Evolutionary conservation across 2,888 invertebrate species (phyloP), one percentile per base, ranked within the genome.

Genomic region (Tiphia femorata): DNA sequence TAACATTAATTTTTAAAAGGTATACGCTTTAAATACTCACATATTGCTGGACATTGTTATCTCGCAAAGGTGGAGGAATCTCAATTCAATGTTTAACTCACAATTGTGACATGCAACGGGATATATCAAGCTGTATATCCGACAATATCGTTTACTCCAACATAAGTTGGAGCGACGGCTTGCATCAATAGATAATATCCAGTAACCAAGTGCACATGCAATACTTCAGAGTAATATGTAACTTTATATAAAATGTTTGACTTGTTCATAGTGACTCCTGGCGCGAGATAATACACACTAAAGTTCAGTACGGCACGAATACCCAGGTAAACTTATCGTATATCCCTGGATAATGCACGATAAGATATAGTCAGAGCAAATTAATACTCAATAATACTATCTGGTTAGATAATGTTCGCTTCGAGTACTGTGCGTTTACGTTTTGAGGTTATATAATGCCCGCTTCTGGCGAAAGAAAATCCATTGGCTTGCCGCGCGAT

Each of bases 101-200:
- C n/a, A n/a, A n/a, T n/a, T n/a, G n/a, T n/a, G n/a, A n/a, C n/a
- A n/a, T n/a, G n/a, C n/a, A n/a, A n/a, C n/a, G n/a, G n/a, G n/a
- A n/a, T n/a, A n/a, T n/a, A n/a, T n/a, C n/a, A n/a, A n/a, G n/a
- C n/a, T n/a, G n/a, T n/a, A n/a, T n/a, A n/a, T n/a, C n/a, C n/a
- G n/a, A 56, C 49, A 46, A 62, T 53, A 55, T 27, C n/a, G 35
- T 62, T 68, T 43, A 62, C 52, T 43, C 42, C 60, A 38, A 42
- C 54, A 52, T 57, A 12, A 30, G 37, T 35, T 33, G 49, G 52
- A 49, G 53, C 47, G 48, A 42, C 64, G 53, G 54, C 59, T 65
- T 64, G 46, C 61, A 56, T 63, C 60, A 35, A 53, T 41, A 49
- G 60, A 62, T 62, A 69, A 69, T 62, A 62, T 43, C 53, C 44